Evolutionary conservation across 2,888 invertebrate genomes (phyloP), one percentile per base, ranked within the genome.

Genomic region (Melanargia galathea): DNA sequence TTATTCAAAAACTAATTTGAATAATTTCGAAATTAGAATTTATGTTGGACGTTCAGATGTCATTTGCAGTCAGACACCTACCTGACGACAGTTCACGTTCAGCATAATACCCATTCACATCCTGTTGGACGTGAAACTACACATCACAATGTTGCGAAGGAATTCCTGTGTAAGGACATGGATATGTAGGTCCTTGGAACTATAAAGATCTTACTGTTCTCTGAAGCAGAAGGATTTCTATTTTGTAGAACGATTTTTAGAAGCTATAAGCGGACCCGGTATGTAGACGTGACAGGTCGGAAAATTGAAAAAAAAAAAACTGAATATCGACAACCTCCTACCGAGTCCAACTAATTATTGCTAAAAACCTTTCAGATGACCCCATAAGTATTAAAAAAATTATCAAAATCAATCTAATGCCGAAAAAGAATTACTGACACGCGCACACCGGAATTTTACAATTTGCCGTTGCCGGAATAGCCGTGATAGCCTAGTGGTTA

Each of bases 81-180:
- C 48, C n/a, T n/a, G 22, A 22, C 22, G 48, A n/a, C 48, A 48
- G 45, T 18, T 43, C 30, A 45, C 26, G 56, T 45, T 45, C 8
- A 11, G 24, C 33, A 48, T 35, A 58, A 48, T 58, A 55, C 45
- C 63, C 64, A 64, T 68, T 64, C 61, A 65, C 69, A 66, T 65
- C 68, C 68, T 70, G 70, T 57, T 67, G 62, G 63, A 62, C 61
- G 64, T 60, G 60, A 58, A 60, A 62, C 62, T 54, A 62, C 64
- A 64, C 58, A 64, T 62, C 60, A 64, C 60, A 62, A 64, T 62
- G 18, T 30, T 49, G 60, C 58, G 7, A 40, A 62, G 60, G 68
- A 68, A 68, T 68, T 56, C 20, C n/a, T 45, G 13, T 46, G 20
- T 35, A 33, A n/a, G 22, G 13, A 58, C 46, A 52, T 52, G 16